These are phyloP conservation scores for Empis livida DNA, from an alignment of 2,888 invertebrate genomes.

Conservation along the genomic window DNA sequence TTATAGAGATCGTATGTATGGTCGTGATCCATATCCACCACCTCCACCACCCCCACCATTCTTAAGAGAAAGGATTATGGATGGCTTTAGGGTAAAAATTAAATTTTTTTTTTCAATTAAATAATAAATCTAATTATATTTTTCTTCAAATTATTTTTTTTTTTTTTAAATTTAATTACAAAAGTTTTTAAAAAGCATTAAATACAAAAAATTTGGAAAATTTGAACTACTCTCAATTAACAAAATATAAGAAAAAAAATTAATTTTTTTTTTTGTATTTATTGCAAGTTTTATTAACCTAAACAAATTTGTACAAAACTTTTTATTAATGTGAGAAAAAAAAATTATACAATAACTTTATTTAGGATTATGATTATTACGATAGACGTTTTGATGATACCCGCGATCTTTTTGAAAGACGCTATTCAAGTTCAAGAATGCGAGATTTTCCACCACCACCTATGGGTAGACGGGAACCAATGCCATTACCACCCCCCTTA, in stretches of 20 bases:
- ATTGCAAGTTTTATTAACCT: no score
- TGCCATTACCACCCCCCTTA: constrained; percentile 62
- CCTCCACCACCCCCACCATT: constrained; percentile 80
- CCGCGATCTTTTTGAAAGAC: constrained; percentile 67
- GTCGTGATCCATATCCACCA: constrained; percentile 81
- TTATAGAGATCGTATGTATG: constrained; percentile 71
- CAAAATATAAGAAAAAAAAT: constrained; percentile 19
- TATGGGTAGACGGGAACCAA: constrained; percentile 58
- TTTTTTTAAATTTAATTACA: no score
- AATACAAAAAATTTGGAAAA: no score
- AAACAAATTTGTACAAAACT: no score
- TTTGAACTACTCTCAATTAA: constrained; percentile 2
- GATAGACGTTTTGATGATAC: constrained; percentile 69
- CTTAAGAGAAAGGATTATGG: constrained; percentile 84
- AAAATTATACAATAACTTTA: no score
- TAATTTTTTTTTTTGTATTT: no score
- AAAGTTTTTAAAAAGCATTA: no score
- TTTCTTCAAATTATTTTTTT: no score
- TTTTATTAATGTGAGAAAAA: no score
- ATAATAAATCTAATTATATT: no score
- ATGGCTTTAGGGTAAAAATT: constrained; percentile 68
- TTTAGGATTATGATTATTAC: constrained; percentile 49
- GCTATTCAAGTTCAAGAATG: constrained; percentile 47
- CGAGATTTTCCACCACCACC: constrained; percentile 54
- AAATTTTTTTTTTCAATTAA: background rate